Base-by-base conservation (phyloP, 35 echinoderm and acorn worm genomes). In the Apostichopus japonicus region DNA sequence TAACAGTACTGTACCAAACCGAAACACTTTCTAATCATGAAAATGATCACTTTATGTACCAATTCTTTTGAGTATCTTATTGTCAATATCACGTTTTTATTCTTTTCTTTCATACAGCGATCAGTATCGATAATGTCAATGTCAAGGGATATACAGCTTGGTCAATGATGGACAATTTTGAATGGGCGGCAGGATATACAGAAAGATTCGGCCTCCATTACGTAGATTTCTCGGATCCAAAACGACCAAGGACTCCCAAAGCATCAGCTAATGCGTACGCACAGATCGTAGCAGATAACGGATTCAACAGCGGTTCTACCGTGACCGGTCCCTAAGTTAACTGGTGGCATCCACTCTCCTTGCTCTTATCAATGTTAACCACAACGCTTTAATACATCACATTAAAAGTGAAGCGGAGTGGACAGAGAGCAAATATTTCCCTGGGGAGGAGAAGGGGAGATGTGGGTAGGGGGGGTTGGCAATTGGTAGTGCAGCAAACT, bases 141-240 rank as follows among this genome's bases (percentile, higher is more conserved):
- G 92, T 93, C 0, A 84, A 93, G 56, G 92, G 92, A 10, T 93
- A 93, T 22, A 86, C 81, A 22, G 92, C 92, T 55, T 93, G 92
- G 92, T 93, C 92, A 27, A 62, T 93, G 81, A 93, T 93, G 83
- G 92, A 93, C 23, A 93, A 93, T 53, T 93, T 93, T 54, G 92
- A 93, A 87, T 93, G 92, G 92, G 63, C 92, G 9, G 23, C 81
- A 14, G 92, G 81, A 14, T 93, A 93, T 65, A 87, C 81, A 0
- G 79, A 93, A 23, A 23, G 92, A 80, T 95, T 95, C 58, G 94
- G 94, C 71, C 70, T 95, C 5, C 90, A 95, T 67, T 92, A 95
- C 76, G 91, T 95, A 10, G 84, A 95, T 22, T 95, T 95, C 62
- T 55, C 79, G 19, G 90, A 95, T 55, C 80, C 75, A 15, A 55